These are phyloP conservation scores for Gallinago paraguaiae DNA, from an alignment of 2,113 vertebrate genomes.

Conservation along the genomic window DNA sequence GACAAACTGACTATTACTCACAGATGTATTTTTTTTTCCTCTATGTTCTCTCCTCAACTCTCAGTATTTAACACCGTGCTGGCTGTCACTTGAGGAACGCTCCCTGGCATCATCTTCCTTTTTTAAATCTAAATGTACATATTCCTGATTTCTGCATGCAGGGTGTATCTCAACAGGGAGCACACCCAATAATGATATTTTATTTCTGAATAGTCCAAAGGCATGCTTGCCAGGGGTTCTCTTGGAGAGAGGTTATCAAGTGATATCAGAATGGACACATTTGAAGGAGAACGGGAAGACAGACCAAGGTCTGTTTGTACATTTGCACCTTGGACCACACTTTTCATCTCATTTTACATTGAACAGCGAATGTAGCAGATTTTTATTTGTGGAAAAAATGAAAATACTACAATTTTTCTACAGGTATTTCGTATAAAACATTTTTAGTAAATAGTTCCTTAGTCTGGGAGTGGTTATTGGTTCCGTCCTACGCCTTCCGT, in stretches of 20 bases:
- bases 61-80: not conserved
- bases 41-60: not conserved
- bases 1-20: not conserved
- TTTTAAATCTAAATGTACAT: not conserved
- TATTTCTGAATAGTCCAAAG: not conserved
- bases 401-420: slow-evolving; percentile 32
- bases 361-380: slow-evolving; percentile 34
- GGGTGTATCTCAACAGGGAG: not conserved
- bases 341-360: slow-evolving; percentile 1
- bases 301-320: not conserved
- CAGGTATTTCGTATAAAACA: slow-evolving; percentile 19
- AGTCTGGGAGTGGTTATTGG: not conserved
- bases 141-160: not conserved
- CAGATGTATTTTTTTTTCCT: not conserved
- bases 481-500: not conserved
- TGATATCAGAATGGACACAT: not conserved
- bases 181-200: not conserved
- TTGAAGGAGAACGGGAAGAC: not conserved
- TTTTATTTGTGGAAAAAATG: not conserved
- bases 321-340: not conserved
- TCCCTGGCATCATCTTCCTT: not conserved
- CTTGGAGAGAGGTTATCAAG: not conserved
- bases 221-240: not conserved
- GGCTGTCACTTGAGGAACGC: not conserved
- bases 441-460: not conserved